These are phyloP conservation scores for Dinoponera quadriceps DNA, from an alignment of 1,140 invertebrate species.

Conservation along the genomic window DNA sequence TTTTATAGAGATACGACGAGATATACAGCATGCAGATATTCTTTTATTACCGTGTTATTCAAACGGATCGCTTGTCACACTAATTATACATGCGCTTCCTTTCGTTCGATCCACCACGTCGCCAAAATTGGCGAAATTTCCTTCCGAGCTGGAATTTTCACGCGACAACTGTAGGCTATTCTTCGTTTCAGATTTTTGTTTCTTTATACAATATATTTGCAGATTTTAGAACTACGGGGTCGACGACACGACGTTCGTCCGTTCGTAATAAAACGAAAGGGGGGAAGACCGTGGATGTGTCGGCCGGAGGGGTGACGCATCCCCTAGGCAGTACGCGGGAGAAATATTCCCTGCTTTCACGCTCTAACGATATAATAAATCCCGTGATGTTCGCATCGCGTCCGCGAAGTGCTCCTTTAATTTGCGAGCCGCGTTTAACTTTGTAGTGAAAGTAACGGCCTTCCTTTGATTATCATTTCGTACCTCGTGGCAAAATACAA, in stretches of 20 bases:
- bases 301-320: constrained; percentile 47
- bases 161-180: neutral
- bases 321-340: constrained; percentile 49
- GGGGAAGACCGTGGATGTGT: constrained; percentile 48
- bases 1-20: no score
- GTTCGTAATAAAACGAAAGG: constrained; percentile 60
- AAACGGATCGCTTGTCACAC: no score
- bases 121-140: no score
- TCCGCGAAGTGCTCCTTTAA: constrained; percentile 59
- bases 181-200: neutral
- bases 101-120: no score
- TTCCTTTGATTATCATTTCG: constrained; percentile 49
- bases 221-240: constrained; percentile 45
- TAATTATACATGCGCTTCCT: no score
- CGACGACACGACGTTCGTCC: constrained; percentile 53
- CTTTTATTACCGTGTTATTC: no score
- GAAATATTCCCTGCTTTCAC: constrained; percentile 63
- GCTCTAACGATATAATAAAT: constrained; percentile 65
- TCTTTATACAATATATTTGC: constrained; percentile 53
- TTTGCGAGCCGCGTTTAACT: constrained; percentile 58
- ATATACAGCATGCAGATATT: no score
- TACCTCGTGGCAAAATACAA: constrained; percentile 44
- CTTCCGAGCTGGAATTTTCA: constrained; percentile 4
- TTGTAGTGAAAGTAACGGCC: constrained; percentile 44
- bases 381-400: constrained; percentile 54